Conservation (phyloP, 2,797 vertebrate genomes). For the Arnoldichthys spilopterus region DNA sequence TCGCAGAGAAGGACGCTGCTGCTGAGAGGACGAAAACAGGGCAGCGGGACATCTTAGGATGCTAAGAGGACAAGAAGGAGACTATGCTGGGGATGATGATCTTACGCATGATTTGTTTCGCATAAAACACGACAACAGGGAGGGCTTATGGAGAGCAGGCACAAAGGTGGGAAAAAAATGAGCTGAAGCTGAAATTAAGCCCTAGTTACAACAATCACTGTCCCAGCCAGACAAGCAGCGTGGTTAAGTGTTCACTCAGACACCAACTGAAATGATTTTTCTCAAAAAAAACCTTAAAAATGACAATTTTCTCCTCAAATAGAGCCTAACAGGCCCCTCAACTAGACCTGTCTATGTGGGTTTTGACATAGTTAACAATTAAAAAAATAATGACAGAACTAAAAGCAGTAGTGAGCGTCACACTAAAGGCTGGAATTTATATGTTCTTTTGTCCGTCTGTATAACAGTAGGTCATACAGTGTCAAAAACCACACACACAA, state of each 20-base stretch:
- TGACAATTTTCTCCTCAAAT: no score
- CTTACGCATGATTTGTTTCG: slow-evolving; percentile 23
- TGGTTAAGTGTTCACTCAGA: neutral
- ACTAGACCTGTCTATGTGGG: no score
- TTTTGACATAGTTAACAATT: no score
- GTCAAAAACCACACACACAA: no score
- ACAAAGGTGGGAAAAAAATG: neutral
- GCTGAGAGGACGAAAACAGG: slow-evolving; percentile 14
- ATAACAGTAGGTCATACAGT: no score
- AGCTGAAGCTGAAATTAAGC: neutral
- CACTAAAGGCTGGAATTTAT: no score
- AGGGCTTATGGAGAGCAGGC: neutral
- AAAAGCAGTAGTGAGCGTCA: no score
- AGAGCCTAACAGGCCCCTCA: no score
- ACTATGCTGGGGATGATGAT: neutral
- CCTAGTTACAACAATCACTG: neutral
- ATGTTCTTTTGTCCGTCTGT: no score
- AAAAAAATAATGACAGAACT: no score
- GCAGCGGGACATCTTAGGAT: neutral
- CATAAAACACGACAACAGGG: neutral
- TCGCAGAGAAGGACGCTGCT: neutral
- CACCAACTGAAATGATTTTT: no score
- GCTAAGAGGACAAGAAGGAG: neutral
- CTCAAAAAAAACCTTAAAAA: no score
- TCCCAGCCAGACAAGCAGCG: neutral